Conservation (phyloP, 2,113 vertebrate genomes). For the Mohoua ochrocephala region DNA sequence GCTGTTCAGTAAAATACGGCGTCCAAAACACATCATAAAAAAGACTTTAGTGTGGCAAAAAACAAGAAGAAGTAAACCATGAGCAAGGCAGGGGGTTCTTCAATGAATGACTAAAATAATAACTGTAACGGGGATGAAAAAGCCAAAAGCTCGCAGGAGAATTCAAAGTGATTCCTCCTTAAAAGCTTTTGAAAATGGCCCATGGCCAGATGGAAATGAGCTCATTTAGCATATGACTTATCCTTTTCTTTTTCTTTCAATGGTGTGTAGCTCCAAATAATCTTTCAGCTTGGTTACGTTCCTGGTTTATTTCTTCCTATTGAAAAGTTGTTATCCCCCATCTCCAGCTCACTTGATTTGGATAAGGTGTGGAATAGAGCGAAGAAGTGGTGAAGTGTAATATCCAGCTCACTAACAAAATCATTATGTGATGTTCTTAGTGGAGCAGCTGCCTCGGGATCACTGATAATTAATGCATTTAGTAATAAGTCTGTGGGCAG, state of each 20-base stretch:
- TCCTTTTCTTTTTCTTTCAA: slow-evolving; percentile 25
- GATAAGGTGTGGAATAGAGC: not conserved
- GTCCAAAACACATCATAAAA: not conserved
- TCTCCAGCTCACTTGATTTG: not conserved
- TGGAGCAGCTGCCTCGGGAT: not conserved
- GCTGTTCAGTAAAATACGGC: not conserved
- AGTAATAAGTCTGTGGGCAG: not conserved
- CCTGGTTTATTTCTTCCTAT: not conserved
- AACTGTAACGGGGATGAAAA: slow-evolving; percentile 26
- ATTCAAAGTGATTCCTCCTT: not conserved
- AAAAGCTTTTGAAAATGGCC: slow-evolving; percentile 35
- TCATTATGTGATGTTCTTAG: not conserved
- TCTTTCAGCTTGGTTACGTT: slow-evolving; percentile 5
- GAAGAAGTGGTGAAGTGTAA: not conserved
- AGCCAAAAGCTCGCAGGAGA: slow-evolving; percentile 1
- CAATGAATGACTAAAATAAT: not conserved
- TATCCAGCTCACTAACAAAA: not conserved
- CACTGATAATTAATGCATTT: not conserved
- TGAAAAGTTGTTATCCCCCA: not conserved
- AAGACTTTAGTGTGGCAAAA: not conserved
- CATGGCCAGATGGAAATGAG: slow-evolving; percentile 33
- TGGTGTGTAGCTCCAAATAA: not conserved
- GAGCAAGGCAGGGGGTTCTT: not conserved
- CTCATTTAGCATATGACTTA: slow-evolving; percentile 39
- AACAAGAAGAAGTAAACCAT: not conserved